Evolutionary conservation across 2,113 vertebrate genomes (phyloP).

Genomic region (Pampusana beccarii): DNA sequence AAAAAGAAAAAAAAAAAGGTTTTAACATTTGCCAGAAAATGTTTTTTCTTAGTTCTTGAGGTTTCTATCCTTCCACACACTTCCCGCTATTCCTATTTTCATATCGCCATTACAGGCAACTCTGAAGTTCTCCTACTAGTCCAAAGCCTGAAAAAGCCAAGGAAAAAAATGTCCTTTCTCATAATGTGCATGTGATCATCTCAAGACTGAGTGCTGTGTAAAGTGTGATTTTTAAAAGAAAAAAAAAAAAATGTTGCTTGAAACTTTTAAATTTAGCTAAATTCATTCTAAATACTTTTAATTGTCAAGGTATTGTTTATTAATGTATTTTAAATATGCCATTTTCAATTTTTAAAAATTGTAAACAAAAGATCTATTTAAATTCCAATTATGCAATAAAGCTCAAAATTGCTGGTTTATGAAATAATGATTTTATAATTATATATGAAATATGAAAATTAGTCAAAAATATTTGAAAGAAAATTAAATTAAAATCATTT

Average conservation of each 20-base stretch:
- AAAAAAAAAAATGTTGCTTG: neutral
- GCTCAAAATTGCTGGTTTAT: neutral
- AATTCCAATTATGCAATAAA: neutral
- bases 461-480: neutral
- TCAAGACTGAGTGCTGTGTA: neutral
- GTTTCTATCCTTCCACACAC: slow-evolving; percentile 23
- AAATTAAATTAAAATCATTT: neutral
- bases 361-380: neutral
- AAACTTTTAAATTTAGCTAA: neutral
- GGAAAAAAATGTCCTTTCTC: neutral
- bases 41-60: slow-evolving; percentile 36
- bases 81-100: slow-evolving; percentile 51
- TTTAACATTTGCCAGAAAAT: neutral
- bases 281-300: neutral
- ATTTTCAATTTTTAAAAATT: neutral
- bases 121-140: neutral
- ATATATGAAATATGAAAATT: neutral
- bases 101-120: neutral
- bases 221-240: neutral
- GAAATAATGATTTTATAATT: neutral
- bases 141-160: neutral
- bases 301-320: neutral
- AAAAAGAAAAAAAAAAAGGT: neutral
- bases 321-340: neutral
- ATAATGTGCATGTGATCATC: neutral